A percentile compares a stretch with the other conserved stretches of the same genome.
Evolutionary conservation across 2,797 vertebrate genomes (phyloP).

Genomic region (Pachyuromys duprasi): DNA sequence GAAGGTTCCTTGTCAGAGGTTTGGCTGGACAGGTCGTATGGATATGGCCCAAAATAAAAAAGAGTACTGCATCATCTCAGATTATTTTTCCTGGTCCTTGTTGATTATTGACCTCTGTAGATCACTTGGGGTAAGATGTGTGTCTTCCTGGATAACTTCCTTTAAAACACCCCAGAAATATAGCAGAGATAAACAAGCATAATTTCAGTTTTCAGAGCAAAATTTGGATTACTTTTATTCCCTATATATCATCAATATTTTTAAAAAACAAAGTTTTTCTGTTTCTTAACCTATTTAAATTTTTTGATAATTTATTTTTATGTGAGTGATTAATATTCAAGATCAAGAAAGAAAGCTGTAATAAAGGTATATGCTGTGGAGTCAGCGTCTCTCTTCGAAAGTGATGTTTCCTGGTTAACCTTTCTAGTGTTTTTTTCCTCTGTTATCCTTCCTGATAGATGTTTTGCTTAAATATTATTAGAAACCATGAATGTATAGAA

Average conservation of each 20-base stretch:
- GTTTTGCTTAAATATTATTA: neutral
- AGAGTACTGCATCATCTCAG: neutral
- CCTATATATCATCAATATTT: neutral
- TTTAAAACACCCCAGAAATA: slow-evolving; percentile 3
- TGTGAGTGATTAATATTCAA: neutral
- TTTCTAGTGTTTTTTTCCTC: neutral
- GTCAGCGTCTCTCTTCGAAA: neutral
- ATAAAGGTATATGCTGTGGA: neutral
- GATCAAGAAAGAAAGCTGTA: neutral
- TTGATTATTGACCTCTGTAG: neutral
- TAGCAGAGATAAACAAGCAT: neutral
- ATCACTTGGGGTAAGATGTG: neutral
- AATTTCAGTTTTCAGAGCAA: slow-evolving; percentile 44
- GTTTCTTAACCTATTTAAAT: slow-evolving; percentile 9
- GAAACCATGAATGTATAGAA: slow-evolving; percentile 22
- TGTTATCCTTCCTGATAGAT: neutral
- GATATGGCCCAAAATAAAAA: neutral
- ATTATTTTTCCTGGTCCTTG: slow-evolving; percentile 27
- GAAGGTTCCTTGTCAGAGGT: neutral
- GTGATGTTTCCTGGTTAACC: neutral
- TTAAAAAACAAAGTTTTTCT: slow-evolving; percentile 17
- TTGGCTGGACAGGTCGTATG: neutral
- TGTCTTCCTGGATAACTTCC: slow-evolving; percentile 17
- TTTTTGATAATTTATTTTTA: slow-evolving; percentile 34
- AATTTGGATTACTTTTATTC: slow-evolving; percentile 33